Evolutionary conservation across 2,113 vertebrate genomes (phyloP), one percentile per base, ranked within the genome.

Genomic region (Gopherus evgoodei): DNA sequence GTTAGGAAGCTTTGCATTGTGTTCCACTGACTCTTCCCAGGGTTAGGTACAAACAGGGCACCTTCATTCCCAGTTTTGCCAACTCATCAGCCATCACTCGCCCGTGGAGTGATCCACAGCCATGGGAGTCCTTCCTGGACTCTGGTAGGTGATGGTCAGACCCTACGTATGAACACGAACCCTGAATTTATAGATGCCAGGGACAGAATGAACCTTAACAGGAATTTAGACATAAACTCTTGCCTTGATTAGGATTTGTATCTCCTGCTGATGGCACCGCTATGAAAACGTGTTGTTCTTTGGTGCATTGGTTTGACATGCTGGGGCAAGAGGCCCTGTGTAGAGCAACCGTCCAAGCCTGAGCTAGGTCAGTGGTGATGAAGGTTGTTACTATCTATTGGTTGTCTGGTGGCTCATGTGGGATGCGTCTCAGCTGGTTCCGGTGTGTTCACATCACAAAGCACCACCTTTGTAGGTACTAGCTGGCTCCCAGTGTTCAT

Each of bases 51-150:
- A 53, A 10, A 19, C 22, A 21, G n/a, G 13, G 4, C 35, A 21
- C 2, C 19, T 24, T 42, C 16, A n/a, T 5, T 57, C 52, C 92
- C 53, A 78, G 78, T 86, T 84, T 50, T 57, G 22, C 75, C 81
- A 52, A 21, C 62, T 27, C 72, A 76, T 75, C 38, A 75, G 38
- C 72, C 69, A 22, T 42, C 38, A 6, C 38, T 22, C n/a, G 0
- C n/a, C 10, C 38, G 11, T 72, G 69, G 69, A 59, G 72, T 24
- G 24, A 42, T 12, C 24, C 86, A 76, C 21, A 3, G 44, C 47
- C 31, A 2, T 1, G 17, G 69, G 31, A 86, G 56, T 8, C 24
- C 47, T 49, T 38, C 27, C 0, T 35, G 29, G 3, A 0, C 54
- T 50, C 8, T 10, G 35, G 56, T 54, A 79, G 38, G 47, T 14